Conservation (phyloP, 2,888 invertebrate genomes). For the Drosophila engyochracea region DNA sequence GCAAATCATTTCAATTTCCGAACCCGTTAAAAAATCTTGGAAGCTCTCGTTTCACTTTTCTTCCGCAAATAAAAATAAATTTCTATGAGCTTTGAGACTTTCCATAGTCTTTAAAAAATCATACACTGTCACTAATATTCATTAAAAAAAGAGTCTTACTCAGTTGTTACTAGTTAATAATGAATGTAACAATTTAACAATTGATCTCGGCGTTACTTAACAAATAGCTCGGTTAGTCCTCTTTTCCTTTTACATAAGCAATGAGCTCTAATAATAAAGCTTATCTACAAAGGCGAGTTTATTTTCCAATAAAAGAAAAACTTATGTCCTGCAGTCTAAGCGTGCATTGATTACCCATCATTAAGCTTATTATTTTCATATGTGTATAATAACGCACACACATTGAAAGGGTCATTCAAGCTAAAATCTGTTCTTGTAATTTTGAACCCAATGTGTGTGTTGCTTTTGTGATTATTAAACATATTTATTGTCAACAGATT, state of each 20-base stretch:
- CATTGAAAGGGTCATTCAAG: background rate
- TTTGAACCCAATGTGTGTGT: background rate
- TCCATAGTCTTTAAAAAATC: background rate
- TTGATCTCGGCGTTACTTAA: background rate
- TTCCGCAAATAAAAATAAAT: background rate
- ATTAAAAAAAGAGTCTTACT: background rate
- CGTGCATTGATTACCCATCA: background rate
- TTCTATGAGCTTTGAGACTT: background rate
- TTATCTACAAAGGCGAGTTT: background rate
- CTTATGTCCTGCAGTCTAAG: background rate
- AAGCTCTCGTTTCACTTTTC: background rate
- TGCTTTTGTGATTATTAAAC: constrained; percentile 13
- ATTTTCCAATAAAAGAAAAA: background rate
- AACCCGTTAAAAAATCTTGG: background rate
- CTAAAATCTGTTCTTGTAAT: background rate
- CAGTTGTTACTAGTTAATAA: background rate
- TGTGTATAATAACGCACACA: background rate
- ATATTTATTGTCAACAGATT: constrained; percentile 24
- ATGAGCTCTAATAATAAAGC: background rate
- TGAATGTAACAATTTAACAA: background rate
- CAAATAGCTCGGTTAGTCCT: background rate
- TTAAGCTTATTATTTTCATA: background rate
- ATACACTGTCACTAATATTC: background rate
- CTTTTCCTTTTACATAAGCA: background rate
- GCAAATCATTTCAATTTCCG: background rate